Conservation (phyloP, 2,888 invertebrate species). For the Morpho achilles region DNA sequence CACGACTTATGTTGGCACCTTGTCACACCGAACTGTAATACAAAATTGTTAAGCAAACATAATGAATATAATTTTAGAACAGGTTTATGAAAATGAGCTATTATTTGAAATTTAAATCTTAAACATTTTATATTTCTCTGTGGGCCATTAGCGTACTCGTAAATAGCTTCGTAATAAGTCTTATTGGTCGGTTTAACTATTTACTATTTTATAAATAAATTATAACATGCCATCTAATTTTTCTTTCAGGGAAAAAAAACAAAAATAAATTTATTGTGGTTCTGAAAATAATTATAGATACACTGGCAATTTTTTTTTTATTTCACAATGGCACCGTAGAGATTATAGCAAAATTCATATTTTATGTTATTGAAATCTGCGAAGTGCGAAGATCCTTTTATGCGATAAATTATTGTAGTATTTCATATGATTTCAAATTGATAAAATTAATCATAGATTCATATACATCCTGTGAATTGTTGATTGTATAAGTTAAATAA, state of each 20-base stretch:
- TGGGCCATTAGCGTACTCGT: background rate
- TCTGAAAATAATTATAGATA: too few species aligned
- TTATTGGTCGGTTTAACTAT: background rate
- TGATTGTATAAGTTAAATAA: background rate
- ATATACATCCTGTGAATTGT: background rate
- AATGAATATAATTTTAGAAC: background rate
- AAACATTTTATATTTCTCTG: background rate
- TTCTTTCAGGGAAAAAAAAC: background rate
- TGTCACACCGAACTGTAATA: conserved; percentile 11
- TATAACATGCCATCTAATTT: too few species aligned
- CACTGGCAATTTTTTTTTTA: too few species aligned
- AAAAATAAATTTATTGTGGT: too few species aligned
- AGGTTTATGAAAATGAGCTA: too few species aligned
- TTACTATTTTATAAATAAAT: too few species aligned
- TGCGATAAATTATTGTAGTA: too few species aligned
- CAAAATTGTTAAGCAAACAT: background rate
- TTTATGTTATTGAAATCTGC: too few species aligned
- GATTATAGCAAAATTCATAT: too few species aligned
- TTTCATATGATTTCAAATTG: background rate
- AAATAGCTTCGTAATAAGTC: background rate
- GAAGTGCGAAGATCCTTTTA: too few species aligned
- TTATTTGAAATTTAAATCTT: background rate
- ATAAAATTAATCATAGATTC: background rate
- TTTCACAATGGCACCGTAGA: too few species aligned
- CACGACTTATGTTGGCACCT: conserved; percentile 12